Conservation (phyloP, 2,797 vertebrate species). For the Meriones psammophilus region DNA sequence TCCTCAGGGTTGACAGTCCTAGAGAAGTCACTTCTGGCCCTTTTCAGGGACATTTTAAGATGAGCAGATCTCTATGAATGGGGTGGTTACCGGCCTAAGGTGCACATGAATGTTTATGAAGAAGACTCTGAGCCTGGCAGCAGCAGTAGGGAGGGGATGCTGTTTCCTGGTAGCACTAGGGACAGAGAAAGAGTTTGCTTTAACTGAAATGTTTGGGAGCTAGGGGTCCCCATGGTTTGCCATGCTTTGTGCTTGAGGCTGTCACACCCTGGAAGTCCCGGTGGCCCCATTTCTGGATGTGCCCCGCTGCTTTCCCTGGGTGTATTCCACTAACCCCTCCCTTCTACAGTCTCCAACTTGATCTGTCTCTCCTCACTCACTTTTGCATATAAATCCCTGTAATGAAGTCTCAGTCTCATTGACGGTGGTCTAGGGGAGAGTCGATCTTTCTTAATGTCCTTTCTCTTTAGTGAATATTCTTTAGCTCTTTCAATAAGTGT, state of each 20-base stretch:
- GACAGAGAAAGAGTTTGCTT: background rate
- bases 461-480: background rate
- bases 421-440: background rate
- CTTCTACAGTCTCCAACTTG: background rate
- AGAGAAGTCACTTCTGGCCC: no score
- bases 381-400: background rate
- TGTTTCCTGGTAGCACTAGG: background rate
- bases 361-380: background rate
- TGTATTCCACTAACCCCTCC: background rate
- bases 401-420: background rate
- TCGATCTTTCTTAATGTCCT: background rate
- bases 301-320: background rate
- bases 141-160: background rate
- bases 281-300: background rate
- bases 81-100: background rate
- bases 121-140: background rate
- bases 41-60: background rate
- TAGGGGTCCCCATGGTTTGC: background rate
- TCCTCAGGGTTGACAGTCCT: background rate
- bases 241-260: background rate
- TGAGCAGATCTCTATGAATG: background rate
- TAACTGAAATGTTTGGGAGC: background rate
- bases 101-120: background rate
- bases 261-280: background rate
- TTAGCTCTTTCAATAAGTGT: conserved; percentile 18